Percentiles rank a stretch among this genome's conserved stretches.
These are phyloP conservation scores for Nomada goodeniana DNA, from an alignment of 2,888 invertebrate species.

Conservation along the genomic window DNA sequence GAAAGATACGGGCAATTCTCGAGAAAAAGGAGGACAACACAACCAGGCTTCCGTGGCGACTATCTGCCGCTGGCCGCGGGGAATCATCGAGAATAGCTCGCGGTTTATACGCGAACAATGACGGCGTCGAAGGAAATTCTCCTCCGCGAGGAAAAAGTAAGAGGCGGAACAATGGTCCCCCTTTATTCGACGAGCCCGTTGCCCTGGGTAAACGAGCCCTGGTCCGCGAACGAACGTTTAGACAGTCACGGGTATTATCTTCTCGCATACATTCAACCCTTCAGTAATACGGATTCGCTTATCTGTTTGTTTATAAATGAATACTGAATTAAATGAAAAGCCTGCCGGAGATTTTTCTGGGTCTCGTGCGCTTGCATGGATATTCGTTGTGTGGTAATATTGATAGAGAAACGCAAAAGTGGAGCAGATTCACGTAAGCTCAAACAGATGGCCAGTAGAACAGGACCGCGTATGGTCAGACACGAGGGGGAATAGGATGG, in stretches of 20 bases:
- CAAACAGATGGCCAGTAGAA: constrained; percentile 23
- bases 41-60: background rate
- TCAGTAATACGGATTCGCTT: background rate
- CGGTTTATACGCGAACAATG: constrained; percentile 25
- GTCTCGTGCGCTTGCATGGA: no score
- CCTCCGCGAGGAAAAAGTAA: constrained; percentile 25
- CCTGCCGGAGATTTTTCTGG: background rate
- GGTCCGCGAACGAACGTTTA: constrained; percentile 16
- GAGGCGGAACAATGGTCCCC: constrained; percentile 17
- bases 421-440: constrained; percentile 3
- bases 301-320: constrained; percentile 5
- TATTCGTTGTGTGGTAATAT: background rate
- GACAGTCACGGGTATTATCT: constrained; percentile 17
- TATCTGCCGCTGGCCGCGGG: constrained; percentile 13
- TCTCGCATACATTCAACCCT: background rate
- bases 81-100: background rate
- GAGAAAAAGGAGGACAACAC: background rate
- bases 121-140: background rate
- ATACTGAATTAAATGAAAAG: constrained; percentile 6
- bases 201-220: constrained; percentile 23
- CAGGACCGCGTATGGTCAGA: constrained; percentile 29
- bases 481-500: constrained; percentile 19
- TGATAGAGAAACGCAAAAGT: constrained; percentile 3
- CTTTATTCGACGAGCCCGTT: constrained; percentile 21
- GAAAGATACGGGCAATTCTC: background rate